These are phyloP conservation scores for Formicarius rufipectus DNA, from an alignment of 2,113 vertebrate genomes.

Conservation along the genomic window DNA sequence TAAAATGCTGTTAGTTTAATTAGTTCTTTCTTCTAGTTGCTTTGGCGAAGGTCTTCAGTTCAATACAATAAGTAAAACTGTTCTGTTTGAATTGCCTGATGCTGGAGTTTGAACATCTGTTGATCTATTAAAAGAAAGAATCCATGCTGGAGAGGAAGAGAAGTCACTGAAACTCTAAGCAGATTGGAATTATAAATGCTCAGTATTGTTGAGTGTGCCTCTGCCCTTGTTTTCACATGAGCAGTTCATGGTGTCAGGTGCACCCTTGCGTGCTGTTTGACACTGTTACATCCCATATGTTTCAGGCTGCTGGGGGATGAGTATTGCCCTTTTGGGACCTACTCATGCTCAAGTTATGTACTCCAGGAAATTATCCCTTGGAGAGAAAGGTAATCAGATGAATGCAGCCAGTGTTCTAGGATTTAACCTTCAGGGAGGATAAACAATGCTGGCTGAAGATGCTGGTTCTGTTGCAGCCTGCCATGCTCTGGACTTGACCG, in stretches of 20 bases:
- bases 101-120: slow-evolving; percentile 45
- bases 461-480: not conserved
- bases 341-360: slow-evolving; percentile 27
- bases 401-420: not conserved
- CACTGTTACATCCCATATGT: not conserved
- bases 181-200: slow-evolving; percentile 8
- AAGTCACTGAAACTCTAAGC: not conserved
- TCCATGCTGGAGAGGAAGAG: not conserved
- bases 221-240: not conserved
- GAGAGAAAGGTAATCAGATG: not conserved
- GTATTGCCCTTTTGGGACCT: not conserved
- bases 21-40: not conserved
- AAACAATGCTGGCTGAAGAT: not conserved
- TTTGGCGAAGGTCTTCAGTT: not conserved
- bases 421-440: not conserved
- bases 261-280: not conserved
- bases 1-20: not conserved
- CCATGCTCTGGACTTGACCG: not conserved
- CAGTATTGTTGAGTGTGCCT: slow-evolving; percentile 11
- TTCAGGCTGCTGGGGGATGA: not conserved
- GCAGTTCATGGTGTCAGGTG: slow-evolving; percentile 21
- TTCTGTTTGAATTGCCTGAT: not conserved
- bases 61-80: not conserved
- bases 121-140: slow-evolving; percentile 30
- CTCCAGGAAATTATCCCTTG: not conserved